Evolutionary conservation across 2,113 vertebrate species (phyloP), one percentile per base, ranked within the genome.

Genomic region (Nesogale talazaci): DNA sequence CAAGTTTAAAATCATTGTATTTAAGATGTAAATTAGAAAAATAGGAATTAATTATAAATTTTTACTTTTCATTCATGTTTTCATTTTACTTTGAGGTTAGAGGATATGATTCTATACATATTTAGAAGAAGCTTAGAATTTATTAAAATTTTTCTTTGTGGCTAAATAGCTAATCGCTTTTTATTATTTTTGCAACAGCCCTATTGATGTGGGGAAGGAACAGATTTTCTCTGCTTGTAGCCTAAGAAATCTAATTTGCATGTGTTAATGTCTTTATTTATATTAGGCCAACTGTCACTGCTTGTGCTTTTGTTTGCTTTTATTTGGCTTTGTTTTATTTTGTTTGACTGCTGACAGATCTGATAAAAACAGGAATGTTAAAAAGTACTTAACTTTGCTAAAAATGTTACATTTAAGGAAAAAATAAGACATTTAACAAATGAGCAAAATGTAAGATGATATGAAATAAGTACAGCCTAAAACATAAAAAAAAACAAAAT

Each of bases 51-150:
- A 61, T 61, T 61, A 61, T 61, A 61, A 61, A 61, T 61, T 61
- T 61, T 29, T 65, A 67, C 56, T 92, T 19, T n/a, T 61, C 56
- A 52, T 91, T 86, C 7, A 1, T 79, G 67, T 38, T 19, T 19
- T 36, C 65, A 25, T 82, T 80, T 74, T 59, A 20, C 46, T 40
- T 25, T 63, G 7, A 52, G 22, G 63, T 75, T 46, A 70, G 79
- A 74, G 20, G 83, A 67, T 15, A 2, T 67, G 34, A 2, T 74
- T 36, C 69, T 79, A 2, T 5, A 74, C 1, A 40, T 72, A 38
- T 87, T 91, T 52, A 52, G 46, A 78, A 83, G 27, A 31, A 83
- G 19, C 78, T 94, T 94, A 17, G 25, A 88, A 86, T 84, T 31
- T 85, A 56, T 82, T 78, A 81, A 83, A 15, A 20, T 74, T 92